Conservation (phyloP, 64 coral and sea anemone genomes). For the Montipora sp. region DNA sequence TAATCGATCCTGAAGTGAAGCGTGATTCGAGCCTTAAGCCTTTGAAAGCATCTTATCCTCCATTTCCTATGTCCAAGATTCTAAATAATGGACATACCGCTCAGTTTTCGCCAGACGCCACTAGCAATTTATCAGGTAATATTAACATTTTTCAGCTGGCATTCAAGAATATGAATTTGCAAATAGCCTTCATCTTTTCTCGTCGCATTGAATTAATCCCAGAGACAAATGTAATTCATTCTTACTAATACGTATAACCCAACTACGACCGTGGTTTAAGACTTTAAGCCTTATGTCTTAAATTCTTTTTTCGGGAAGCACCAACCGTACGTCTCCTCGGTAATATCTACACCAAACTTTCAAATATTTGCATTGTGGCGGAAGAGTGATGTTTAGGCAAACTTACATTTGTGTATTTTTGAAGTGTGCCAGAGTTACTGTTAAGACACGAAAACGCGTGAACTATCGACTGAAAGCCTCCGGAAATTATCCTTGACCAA, state of each 20-base stretch:
- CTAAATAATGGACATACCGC: slow-evolving; percentile 55
- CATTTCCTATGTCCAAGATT: slow-evolving; percentile 27
- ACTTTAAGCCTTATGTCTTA: no score
- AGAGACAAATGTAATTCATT: no score
- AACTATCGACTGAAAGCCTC: neutral
- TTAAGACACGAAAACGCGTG: neutral
- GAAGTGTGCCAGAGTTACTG: neutral
- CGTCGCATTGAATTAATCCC: no score
- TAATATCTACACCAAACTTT: neutral
- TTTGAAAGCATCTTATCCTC: slow-evolving; percentile 30
- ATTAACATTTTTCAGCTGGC: neutral
- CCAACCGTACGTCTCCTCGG: neutral
- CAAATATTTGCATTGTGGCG: neutral
- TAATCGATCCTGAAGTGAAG: slow-evolving; percentile 36
- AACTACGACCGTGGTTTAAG: no score
- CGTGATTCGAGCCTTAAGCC: slow-evolving; percentile 19
- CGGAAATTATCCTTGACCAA: neutral
- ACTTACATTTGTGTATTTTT: neutral
- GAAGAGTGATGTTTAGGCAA: neutral
- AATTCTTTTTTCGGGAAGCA: neutral
- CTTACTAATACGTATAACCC: no score
- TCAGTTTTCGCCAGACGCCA: slow-evolving; percentile 6
- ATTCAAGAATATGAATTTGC: no score
- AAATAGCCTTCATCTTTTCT: no score
- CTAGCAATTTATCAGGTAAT: slow-evolving; percentile 10